phyloP scores from a whole-genome alignment of 2,113 vertebrate species.

The Paradoxurus hermaphroditus region DNA sequence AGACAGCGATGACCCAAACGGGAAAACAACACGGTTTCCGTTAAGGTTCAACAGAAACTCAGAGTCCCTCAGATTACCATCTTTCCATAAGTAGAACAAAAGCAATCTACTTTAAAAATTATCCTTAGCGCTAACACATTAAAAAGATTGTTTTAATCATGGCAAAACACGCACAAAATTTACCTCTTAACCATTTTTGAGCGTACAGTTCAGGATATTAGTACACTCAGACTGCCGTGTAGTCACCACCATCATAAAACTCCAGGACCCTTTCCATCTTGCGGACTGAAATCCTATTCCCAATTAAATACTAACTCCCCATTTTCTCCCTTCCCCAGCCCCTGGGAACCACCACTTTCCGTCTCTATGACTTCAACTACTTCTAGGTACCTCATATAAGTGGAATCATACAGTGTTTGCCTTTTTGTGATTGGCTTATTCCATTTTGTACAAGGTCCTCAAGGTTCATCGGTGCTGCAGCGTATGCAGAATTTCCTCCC shows the following conservation, averaged over 20 bases:
- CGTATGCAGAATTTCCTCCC: not conserved
- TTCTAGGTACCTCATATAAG: not conserved
- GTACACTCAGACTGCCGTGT: not conserved
- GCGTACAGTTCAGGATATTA: not conserved
- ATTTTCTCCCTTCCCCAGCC: not conserved
- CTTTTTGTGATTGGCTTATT: not conserved
- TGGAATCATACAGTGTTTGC: not conserved
- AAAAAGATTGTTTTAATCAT: not conserved
- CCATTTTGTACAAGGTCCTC: not conserved
- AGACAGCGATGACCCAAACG: not conserved
- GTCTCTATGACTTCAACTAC: not conserved
- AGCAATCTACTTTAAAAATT: not conserved
- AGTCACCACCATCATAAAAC: not conserved
- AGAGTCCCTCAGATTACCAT: not conserved
- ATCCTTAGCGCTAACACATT: not conserved
- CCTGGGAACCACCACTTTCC: not conserved
- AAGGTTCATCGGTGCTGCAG: not conserved
- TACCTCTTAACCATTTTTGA: not conserved
- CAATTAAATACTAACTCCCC: not conserved
- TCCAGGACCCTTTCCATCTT: not conserved
- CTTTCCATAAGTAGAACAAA: not conserved
- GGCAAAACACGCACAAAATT: not conserved
- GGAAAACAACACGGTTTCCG: not conserved
- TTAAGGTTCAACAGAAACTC: not conserved
- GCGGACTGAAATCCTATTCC: not conserved